Base-by-base conservation (phyloP, 2,888 invertebrate genomes). In the Deilephila porcellus region DNA sequence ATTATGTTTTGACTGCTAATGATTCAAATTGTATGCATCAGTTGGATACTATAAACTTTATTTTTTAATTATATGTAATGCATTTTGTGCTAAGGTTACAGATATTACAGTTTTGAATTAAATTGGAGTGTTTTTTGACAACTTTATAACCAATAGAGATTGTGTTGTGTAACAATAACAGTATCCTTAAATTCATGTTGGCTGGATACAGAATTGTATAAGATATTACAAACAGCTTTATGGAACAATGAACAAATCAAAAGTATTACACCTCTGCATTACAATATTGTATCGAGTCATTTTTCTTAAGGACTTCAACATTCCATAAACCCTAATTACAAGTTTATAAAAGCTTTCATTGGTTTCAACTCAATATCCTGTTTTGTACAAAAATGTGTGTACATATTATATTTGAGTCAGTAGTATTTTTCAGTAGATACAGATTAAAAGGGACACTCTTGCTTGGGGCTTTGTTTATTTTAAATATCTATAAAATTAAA, bases 261-360 rank as follows among this genome's bases (percentile, higher is more conserved):
- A 25, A 76, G 78, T 81, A 79, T 78, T 74, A 76, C 73, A 75
- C 74, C 72, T 74, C 76, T 74, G 76, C 76, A 52, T 78, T 79
- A 76, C 86, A 88, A 86, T 88, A 83, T 79, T 85, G 86, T 90
- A 87, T 89, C 88, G 89, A 90, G 90, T 90, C 89, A 88, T 85
- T 86, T 86, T 78, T 84, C 81, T 84, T 82, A 84, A 90, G 90
- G 90, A 92, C 92, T 93, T 91, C 90, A 93, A 94, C 93, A 94
- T 94, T 94, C 93, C 93, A 94, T 90, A 87, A 91, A 88, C 90
- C 90, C 88, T 87, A 83, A 83, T 87, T 87, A 88, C 89, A 90
- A 88, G 86, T 88, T 82, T 88, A 84, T 90, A 82, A 89, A 90
- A 88, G 87, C 86, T 88, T 87, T 85, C 85, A 91, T 92, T 90